Evolutionary conservation across 2,797 vertebrate species (phyloP).

Genomic region (Tragopan temminckii): DNA sequence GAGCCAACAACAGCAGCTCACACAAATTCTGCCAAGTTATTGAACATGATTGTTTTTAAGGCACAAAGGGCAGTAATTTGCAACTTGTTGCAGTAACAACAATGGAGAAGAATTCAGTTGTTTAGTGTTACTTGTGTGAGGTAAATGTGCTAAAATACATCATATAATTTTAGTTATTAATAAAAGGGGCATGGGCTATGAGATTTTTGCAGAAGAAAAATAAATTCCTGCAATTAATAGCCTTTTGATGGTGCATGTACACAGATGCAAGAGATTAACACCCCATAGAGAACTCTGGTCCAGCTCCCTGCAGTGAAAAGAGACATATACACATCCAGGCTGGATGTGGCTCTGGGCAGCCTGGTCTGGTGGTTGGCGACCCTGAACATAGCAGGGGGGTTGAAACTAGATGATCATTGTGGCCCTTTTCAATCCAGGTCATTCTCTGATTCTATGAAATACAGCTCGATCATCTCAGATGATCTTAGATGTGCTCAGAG

Average conservation of each 20-base stretch:
- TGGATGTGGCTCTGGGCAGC: too few relatives aligned
- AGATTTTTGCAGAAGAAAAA: not conserved
- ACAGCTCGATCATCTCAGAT: too few relatives aligned
- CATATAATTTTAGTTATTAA: not conserved
- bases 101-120: not conserved
- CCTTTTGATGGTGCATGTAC: not conserved
- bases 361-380: too few relatives aligned
- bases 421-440: too few relatives aligned
- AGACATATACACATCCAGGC: too few relatives aligned
- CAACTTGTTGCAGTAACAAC: not conserved
- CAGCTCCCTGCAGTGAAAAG: too few relatives aligned
- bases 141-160: not conserved
- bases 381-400: too few relatives aligned
- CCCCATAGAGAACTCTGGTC: not conserved
- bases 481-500: too few relatives aligned
- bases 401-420: too few relatives aligned
- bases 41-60: not conserved
- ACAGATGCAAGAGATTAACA: not conserved
- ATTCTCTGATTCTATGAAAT: too few relatives aligned
- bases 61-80: not conserved
- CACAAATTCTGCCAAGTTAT: rapidly evolving
- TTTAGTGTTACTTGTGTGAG: not conserved
- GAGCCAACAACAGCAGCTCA: not conserved
- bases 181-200: not conserved
- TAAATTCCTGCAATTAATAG: not conserved